Conservation (phyloP, 2,888 invertebrate species). For the Tridacna gigas region DNA sequence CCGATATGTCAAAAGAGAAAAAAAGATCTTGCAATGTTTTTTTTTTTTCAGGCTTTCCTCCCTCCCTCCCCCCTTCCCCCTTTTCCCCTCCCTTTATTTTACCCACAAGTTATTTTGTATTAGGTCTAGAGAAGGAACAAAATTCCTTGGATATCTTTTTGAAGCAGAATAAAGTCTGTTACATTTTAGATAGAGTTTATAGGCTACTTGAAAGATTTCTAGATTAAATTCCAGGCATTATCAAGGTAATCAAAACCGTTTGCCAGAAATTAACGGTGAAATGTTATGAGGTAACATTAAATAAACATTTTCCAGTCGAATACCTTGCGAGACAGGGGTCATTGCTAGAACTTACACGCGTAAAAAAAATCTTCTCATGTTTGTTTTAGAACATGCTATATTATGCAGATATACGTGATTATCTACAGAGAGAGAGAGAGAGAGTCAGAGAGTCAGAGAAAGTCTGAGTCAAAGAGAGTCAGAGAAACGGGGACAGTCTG, state of each 20-base stretch:
- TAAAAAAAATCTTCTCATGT: too few species aligned
- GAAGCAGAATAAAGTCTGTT: background rate
- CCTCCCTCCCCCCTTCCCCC: too few species aligned
- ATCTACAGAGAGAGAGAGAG: background rate
- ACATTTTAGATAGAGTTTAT: slow-evolving; percentile 2
- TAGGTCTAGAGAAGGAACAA: too few species aligned
- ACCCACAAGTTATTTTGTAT: too few species aligned
- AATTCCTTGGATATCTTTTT: background rate
- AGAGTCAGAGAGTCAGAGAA: background rate
- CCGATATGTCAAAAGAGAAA: too few species aligned
- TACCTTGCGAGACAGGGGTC: background rate
- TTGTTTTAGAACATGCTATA: too few species aligned
- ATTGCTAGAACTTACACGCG: background rate
- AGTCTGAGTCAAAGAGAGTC: background rate
- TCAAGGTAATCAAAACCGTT: slow-evolving; percentile 7
- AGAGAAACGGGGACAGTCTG: background rate
- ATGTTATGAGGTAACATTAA: slow-evolving; percentile 7
- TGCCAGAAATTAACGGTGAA: background rate
- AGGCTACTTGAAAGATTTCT: background rate
- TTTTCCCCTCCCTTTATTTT: too few species aligned
- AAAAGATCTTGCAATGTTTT: too few species aligned
- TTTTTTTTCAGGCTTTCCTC: too few species aligned
- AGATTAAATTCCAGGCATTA: slow-evolving; percentile 14
- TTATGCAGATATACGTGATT: too few species aligned
- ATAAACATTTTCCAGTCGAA: background rate